Base-by-base conservation (phyloP, 2,797 vertebrate genomes). In the Natrix natrix region DNA sequence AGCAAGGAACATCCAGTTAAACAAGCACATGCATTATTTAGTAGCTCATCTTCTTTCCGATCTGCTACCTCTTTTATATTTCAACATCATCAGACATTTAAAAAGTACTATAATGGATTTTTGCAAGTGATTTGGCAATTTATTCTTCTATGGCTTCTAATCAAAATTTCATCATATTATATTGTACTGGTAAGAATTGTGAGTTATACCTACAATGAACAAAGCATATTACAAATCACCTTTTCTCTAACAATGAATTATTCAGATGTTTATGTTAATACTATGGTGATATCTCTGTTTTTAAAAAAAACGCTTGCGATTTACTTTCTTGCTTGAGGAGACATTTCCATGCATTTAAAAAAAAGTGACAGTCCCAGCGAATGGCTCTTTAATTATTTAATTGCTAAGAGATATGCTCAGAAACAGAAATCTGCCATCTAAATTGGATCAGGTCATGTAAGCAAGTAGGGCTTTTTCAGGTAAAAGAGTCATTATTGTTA, bases 21-120 rank as follows among this genome's bases (percentile, higher is more conserved):
- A 83, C 59, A 90, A 90, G 74, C 43, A 61, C 37, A 93, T 89
- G 48, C 52, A 63, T 93, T 88, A 93, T 91, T 93, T 16, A 93
- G 83, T 56, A 20, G 24, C 17, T 91, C 56, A 28, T 56, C 5
- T 60, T 24, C n/a, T 43, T 88, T 20, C 48, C 56, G n/a, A 91
- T 24, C 57, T 59, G 61, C 10, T 43, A 10, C 13, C 6, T 63
- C 55, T n/a, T 83, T 89, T 69, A 78, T 63, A 55, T 86, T 91
- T 89, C 63, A 74, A n/a, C 24, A 86, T 57, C 43, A 5, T 88
- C 28, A 52, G 63, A 48, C 20, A 7, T 24, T 78, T 55, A 20
- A 88, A 48, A 91, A 88, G 63, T 28, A 59, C 60, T 88, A 48
- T 91, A 37, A 48, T 83, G 10, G 14, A 22, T 63, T 91, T 91